These are phyloP conservation scores for Xestia rhomboidea DNA, from an alignment of 2,888 invertebrate species.

Conservation along the genomic window DNA sequence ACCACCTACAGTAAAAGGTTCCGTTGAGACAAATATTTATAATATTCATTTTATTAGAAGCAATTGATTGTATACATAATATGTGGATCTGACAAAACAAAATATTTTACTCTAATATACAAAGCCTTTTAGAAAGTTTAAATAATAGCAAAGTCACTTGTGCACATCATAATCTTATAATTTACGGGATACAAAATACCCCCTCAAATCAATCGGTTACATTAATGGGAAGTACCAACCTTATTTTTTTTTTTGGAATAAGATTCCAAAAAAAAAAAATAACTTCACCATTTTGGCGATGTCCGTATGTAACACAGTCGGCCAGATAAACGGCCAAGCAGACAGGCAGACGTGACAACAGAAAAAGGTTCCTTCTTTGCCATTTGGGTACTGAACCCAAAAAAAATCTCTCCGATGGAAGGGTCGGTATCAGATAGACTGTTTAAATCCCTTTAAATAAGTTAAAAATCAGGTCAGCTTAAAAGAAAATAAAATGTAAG, in stretches of 20 bases:
- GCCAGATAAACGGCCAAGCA: neutral
- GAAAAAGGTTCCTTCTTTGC: neutral
- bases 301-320: neutral
- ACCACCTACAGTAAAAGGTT: neutral
- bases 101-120: neutral
- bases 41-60: neutral
- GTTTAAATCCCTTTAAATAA: constrained; percentile 9
- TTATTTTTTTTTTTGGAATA: neutral
- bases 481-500: constrained; percentile 10
- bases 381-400: neutral
- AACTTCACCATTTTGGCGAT: neutral
- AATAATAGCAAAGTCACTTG: neutral
- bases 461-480: constrained; percentile 10
- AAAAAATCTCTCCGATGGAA: constrained; percentile 2
- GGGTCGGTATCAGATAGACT: neutral
- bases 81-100: neutral
- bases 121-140: neutral
- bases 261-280: no score
- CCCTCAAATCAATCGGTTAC: neutral
- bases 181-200: neutral
- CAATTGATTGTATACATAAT: neutral
- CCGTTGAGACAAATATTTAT: neutral
- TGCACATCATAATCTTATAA: neutral
- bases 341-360: neutral
- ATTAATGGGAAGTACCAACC: neutral